A percentile compares a stretch with the other conserved stretches of the same genome.
Evolutionary conservation across 2,888 invertebrate genomes (phyloP).

Genomic region (Seira musarum): DNA sequence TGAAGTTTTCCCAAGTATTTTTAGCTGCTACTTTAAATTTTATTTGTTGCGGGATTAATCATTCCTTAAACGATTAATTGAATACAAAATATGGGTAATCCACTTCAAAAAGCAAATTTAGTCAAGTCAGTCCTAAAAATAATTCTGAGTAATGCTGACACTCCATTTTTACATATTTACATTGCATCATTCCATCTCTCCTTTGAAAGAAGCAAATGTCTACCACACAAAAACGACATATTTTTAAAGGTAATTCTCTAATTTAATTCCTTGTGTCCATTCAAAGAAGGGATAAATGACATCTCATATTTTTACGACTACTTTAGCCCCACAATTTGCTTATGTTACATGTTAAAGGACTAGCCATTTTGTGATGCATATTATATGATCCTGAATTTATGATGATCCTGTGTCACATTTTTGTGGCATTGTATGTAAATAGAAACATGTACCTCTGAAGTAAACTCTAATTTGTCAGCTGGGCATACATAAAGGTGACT

Average conservation of each 20-base stretch:
- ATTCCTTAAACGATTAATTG: too few species aligned
- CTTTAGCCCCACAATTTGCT: not conserved
- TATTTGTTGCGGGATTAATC: too few species aligned
- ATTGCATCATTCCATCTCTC: not conserved
- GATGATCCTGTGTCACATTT: constrained; percentile 55
- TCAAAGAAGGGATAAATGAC: constrained; percentile 24
- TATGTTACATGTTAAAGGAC: not conserved
- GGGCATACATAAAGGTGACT: not conserved
- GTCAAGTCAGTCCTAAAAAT: not conserved
- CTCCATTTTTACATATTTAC: not conserved
- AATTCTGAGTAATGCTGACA: constrained; percentile 20
- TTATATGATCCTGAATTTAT: constrained; percentile 52
- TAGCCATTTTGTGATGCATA: not conserved
- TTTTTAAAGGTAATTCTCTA: not conserved
- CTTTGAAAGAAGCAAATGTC: not conserved
- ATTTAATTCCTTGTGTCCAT: constrained; percentile 35
- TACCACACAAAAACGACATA: not conserved
- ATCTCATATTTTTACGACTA: constrained; percentile 14
- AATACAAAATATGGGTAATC: too few species aligned
- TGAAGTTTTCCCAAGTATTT: too few species aligned
- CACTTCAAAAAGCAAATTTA: not conserved
- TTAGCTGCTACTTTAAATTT: too few species aligned
- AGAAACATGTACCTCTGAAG: constrained; percentile 2
- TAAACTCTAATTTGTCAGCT: constrained; percentile 39
- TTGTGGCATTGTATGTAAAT: constrained; percentile 47